These are phyloP conservation scores for Camptogramma bilineatum DNA, from an alignment of 2,888 invertebrate genomes.

Conservation along the genomic window DNA sequence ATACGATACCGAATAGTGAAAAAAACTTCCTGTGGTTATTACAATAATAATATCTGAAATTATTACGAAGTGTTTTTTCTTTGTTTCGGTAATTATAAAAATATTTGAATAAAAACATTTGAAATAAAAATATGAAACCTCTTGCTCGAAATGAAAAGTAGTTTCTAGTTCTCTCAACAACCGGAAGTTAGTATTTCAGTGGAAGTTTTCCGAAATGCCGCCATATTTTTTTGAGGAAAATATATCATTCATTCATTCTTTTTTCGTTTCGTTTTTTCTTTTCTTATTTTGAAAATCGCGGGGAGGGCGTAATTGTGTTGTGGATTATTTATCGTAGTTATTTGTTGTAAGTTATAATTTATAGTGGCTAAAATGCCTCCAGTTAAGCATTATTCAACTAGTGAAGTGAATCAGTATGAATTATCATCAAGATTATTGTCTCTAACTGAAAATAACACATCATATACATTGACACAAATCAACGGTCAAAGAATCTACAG, in stretches of 20 bases:
- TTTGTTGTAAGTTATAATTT: conserved; percentile 76
- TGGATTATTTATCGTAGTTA: conserved; percentile 65
- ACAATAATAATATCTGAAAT: no score
- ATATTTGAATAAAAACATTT: no score
- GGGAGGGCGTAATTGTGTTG: conserved; percentile 54
- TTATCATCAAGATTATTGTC: conserved; percentile 81
- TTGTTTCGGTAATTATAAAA: no score
- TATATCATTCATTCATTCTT: conserved; percentile 48
- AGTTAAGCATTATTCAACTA: conserved; percentile 79
- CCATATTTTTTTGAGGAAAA: conserved; percentile 58
- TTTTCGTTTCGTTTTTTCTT: conserved; percentile 51
- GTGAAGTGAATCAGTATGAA: conserved; percentile 84
- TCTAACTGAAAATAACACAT: conserved; percentile 80
- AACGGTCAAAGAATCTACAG: conserved; percentile 90
- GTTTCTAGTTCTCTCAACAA: background rate
- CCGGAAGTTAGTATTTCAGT: conserved; percentile 7
- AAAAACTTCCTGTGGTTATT: no score
- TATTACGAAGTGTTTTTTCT: no score
- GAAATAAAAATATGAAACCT: no score
- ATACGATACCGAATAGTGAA: no score
- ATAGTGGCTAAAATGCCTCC: conserved; percentile 76
- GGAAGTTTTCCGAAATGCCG: conserved; percentile 36
- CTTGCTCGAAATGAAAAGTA: background rate
- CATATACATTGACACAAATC: conserved; percentile 85
- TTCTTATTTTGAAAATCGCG: conserved; percentile 67